Conservation (phyloP, 1,140 invertebrate genomes). For the Samia ricini region DNA sequence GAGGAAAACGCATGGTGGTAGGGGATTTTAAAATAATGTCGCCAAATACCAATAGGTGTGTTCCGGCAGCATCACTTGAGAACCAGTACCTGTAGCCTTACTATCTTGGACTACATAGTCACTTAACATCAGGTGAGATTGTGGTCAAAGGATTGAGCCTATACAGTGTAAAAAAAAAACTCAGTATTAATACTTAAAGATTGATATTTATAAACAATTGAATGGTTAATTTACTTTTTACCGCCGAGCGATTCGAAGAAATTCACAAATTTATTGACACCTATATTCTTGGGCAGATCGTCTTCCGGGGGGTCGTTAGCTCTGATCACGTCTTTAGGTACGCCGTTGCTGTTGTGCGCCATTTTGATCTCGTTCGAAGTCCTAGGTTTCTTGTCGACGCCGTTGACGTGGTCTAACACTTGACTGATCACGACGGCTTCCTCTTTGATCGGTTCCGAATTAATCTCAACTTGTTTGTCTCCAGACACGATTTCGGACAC, state of each 20-base stretch:
- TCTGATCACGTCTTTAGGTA: slow-evolving; percentile 63
- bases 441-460: background rate
- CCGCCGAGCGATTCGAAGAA: slow-evolving; percentile 70
- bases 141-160: no score
- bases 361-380: slow-evolving; percentile 70
- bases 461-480: background rate
- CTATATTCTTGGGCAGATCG: slow-evolving; percentile 71
- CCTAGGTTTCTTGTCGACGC: slow-evolving; percentile 36
- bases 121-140: no score
- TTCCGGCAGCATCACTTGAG: no score
- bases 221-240: slow-evolving; percentile 47
- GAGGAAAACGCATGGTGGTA: no score
- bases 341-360: slow-evolving; percentile 47
- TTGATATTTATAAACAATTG: background rate
- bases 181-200: no score
- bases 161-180: no score
- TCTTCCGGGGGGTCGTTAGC: slow-evolving; percentile 70
- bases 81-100: no score
- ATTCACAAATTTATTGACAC: slow-evolving; percentile 70
- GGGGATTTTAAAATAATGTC: no score
- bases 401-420: slow-evolving; percentile 27
- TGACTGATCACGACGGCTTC: slow-evolving; percentile 1
- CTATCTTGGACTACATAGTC: no score
- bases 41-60: no score
- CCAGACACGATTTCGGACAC: slow-evolving; percentile 7